These are phyloP conservation scores for Halcyon chelicuti DNA, from an alignment of 2,797 vertebrate genomes.

Conservation along the genomic window DNA sequence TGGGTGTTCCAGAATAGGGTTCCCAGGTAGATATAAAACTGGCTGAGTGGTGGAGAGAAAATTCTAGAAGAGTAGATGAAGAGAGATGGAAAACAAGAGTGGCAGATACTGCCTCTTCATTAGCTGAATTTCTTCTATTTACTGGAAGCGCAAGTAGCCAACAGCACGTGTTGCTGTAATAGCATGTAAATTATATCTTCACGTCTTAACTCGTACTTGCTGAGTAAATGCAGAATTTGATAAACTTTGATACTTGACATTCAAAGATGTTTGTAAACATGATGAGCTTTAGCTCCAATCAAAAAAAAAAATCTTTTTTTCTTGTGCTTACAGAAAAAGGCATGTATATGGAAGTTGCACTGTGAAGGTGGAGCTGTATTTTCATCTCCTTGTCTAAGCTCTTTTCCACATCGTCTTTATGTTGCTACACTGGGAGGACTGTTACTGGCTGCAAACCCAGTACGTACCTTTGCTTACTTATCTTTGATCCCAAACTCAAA, in stretches of 20 bases:
- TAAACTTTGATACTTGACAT: background rate
- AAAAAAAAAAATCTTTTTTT: background rate
- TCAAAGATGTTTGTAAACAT: background rate
- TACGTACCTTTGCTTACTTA: constrained; percentile 72
- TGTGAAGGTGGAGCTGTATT: constrained; percentile 90
- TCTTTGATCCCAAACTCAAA: background rate
- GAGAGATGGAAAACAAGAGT: background rate
- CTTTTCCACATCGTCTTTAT: constrained; percentile 83
- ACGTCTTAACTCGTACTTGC: background rate
- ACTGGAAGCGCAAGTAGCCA: background rate
- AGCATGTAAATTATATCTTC: background rate
- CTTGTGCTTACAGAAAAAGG: constrained; percentile 76
- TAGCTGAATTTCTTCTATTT: background rate
- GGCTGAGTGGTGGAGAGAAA: background rate
- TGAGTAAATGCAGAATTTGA: background rate
- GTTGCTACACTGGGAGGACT: constrained; percentile 88
- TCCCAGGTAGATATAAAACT: background rate
- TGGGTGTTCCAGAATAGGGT: background rate
- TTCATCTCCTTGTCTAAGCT: constrained; percentile 88
- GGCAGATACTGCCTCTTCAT: background rate
- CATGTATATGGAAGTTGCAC: constrained; percentile 87
- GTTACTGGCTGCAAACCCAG: constrained; percentile 86
- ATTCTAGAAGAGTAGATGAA: background rate
- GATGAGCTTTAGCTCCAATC: background rate
- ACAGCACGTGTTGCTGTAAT: background rate